Evolutionary conservation across 2,888 invertebrate species (phyloP).

Genomic region (Myopa tessellatipennis): DNA sequence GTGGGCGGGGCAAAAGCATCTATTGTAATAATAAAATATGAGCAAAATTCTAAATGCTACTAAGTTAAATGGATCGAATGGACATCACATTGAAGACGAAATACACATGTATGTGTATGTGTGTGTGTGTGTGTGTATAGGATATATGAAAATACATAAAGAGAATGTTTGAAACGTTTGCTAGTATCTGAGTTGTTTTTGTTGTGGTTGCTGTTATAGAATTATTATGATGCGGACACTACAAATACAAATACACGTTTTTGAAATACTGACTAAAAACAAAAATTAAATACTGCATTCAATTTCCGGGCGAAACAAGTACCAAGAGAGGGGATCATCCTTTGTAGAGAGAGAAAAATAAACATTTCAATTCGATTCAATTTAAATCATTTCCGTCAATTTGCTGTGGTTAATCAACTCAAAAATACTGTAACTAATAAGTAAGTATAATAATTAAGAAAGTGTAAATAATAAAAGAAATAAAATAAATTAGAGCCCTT

Average conservation of each 20-base stretch:
- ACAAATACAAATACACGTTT: constrained; percentile 17
- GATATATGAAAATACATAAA: no score
- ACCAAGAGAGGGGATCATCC: constrained; percentile 68
- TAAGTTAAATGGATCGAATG: no score
- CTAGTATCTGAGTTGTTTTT: no score
- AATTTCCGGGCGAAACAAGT: constrained; percentile 68
- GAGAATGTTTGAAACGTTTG: no score
- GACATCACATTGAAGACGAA: no score
- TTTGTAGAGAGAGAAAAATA: constrained; percentile 47
- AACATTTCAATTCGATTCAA: constrained; percentile 37
- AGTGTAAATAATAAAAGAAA: not conserved
- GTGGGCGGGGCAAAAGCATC: no score
- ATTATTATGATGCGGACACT: constrained; percentile 4
- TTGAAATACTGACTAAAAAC: not conserved
- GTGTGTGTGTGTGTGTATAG: no score
- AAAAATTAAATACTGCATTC: constrained; percentile 46
- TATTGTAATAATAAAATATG: no score
- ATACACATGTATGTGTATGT: no score
- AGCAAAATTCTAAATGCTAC: no score
- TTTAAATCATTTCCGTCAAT: not conserved
- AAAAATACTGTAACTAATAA: not conserved
- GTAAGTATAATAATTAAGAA: not conserved
- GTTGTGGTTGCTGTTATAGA: not conserved
- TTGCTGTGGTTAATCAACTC: not conserved
- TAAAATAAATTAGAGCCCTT: no score